Base-by-base conservation (phyloP, 2,113 vertebrate species). In the Diadophis punctatus region DNA sequence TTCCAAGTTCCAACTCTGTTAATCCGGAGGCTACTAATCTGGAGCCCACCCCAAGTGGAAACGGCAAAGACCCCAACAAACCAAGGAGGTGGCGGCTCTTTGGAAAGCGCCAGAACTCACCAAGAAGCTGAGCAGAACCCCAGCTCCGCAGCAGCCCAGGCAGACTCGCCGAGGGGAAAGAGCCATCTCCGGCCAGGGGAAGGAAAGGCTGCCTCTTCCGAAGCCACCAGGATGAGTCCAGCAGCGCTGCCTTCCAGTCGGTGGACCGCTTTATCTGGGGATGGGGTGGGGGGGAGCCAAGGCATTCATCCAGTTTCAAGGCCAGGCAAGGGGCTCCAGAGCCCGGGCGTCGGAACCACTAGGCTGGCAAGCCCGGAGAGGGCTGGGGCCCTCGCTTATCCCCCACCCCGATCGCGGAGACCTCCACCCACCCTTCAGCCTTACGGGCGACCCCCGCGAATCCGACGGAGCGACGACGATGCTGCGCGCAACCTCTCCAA, bases 41-140 rank as follows among this genome's bases (percentile, higher is more conserved):
- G 52, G 52, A 53, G 23, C 55, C 16, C 30, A 2, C n/a, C 63
- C 63, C 68, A 8, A 20, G 14, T 7, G 63, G n/a, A 39, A 8
- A 39, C 1, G 1, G 14, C 2, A 34, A 68, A n/a, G 16, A 20
- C 7, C 68, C n/a, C n/a, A 4, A 53, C 14, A 3, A 74, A 6
- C n/a, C 63, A 18, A 74, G n/a, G 63, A 18, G 6, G 16, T 8
- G 2, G 14, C 1, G n/a, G 12, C 12, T 74, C n/a, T 20, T 34
- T 39, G 68, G n/a, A 1, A 39, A 39, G 48, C 1, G 11, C 46
- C 58, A 84, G n/a, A 89, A 91, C 95, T 96, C 93, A 97, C 97
- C 95, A 97, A 91, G 90, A 97, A 88, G 89, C 94, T 68, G 92
- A 97, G 95, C 92, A 97, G 90, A 74, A 92, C 92, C 56, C 58